phyloP scores from a whole-genome alignment of 1,140 invertebrate genomes.

The Rhynchophorus ferrugineus region DNA sequence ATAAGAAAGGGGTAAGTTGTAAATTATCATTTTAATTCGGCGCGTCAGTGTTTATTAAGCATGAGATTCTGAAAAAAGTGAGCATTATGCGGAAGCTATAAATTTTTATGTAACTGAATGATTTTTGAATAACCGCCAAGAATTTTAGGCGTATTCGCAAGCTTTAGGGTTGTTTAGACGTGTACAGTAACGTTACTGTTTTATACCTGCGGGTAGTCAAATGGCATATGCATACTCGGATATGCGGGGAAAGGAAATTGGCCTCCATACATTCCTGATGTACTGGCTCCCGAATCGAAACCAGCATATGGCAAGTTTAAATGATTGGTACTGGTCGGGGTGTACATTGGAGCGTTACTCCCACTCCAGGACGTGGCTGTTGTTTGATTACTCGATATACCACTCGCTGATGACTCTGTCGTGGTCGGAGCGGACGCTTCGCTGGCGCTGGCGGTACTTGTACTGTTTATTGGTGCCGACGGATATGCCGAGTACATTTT shows the following conservation, averaged over 20 bases:
- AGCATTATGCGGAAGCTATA: constrained; percentile 1
- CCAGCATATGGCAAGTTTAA: constrained; percentile 22
- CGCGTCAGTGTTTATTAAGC: constrained; percentile 12
- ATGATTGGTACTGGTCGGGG: constrained; percentile 7
- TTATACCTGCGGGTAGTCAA: constrained; percentile 36
- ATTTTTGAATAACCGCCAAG: background rate
- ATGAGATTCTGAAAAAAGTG: constrained; percentile 12
- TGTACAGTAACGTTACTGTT: no score
- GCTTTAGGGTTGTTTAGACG: no score
- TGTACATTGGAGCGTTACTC: constrained; percentile 18
- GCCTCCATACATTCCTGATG: constrained; percentile 27
- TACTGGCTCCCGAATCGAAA: constrained; percentile 29
- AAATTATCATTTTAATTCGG: constrained; percentile 9
- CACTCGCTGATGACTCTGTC: background rate
- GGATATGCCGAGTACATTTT: constrained; percentile 17
- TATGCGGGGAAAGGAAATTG: constrained; percentile 34
- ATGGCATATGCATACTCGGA: constrained; percentile 29
- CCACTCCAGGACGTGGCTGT: constrained; percentile 9
- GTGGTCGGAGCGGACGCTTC: background rate
- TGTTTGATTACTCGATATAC: background rate
- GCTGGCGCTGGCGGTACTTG: background rate
- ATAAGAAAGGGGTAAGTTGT: constrained; percentile 11
- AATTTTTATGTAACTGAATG: constrained; percentile 6
- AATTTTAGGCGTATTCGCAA: no score
- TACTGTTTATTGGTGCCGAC: constrained; percentile 2